Base-by-base conservation (phyloP, 2,888 invertebrate species). In the Eupeodes luniger region DNA sequence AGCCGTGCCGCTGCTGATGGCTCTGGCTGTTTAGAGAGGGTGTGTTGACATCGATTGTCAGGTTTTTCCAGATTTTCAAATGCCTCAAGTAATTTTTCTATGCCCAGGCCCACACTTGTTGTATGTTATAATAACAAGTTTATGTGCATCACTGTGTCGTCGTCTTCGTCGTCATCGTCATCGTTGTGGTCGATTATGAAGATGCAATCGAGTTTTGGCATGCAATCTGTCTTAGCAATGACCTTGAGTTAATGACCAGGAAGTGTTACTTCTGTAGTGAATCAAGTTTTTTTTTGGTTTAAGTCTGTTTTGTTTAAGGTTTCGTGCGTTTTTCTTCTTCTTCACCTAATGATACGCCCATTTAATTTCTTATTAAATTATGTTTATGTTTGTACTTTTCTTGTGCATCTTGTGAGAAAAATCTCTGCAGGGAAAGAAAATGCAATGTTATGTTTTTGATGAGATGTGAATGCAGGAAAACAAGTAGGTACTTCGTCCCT, bases 171-270 rank as follows among this genome's bases (percentile, higher is more conserved):
- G 49, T 51, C 49, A 19, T 14, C 34, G n/a, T 53, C 36, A 36
- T 16, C 36, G 64, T 57, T 16, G 49, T 51, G 40, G 87, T 80
- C 87, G 83, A 80, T 83, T 80, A 83, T 81, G 80, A 80, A 83
- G 83, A 67, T 81, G 72, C 77, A 87, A 87, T 83, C 83, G 80
- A 59, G 61, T 77, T 83, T 77, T 67, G 61, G 76, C 83, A 83
- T 87, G 83, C 87, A 83, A 87, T 87, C 83, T 69, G 75, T 87
- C 77, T 87, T 81, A 76, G 72, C 80, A 87, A 83, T 87, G 87
- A 87, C 87, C 87, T 87, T 87, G 87, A 87, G 80, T 87, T 87
- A 87, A 87, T 72, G 83, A 83, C 87, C 87, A 87, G 87, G 87
- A 87, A 87, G 83, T 74, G 76, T 70, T 80, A 79, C 47, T 40